Evolutionary conservation across 2,888 invertebrate species (phyloP).

Genomic region (Erynnis tages): DNA sequence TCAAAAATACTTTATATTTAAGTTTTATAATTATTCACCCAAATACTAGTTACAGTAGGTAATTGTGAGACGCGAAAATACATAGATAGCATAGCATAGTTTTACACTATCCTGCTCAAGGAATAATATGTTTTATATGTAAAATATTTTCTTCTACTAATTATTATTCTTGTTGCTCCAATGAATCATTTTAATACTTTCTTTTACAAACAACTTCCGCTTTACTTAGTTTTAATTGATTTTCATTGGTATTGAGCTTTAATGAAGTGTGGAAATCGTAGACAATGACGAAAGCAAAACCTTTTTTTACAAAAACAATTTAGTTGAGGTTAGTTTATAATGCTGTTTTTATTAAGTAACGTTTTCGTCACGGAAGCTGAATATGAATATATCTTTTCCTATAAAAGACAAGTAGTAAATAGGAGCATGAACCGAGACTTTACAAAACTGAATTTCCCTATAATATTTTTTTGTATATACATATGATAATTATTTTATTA

Average conservation of each 20-base stretch:
- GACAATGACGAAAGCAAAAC: constrained; percentile 31
- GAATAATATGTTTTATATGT: no score
- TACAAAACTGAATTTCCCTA: constrained; percentile 21
- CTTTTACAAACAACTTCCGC: constrained; percentile 14
- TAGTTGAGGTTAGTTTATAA: constrained; percentile 34
- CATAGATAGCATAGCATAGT: no score
- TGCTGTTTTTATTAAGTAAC: constrained; percentile 35
- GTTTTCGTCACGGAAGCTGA: constrained; percentile 37
- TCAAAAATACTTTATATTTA: no score
- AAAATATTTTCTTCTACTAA: no score
- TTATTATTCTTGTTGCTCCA: no score
- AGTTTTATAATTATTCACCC: no score
- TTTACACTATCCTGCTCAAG: no score
- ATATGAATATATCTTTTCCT: constrained; percentile 34
- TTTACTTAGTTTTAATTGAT: not conserved
- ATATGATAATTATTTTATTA: no score
- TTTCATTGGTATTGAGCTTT: constrained; percentile 37
- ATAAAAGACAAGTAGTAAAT: constrained; percentile 14
- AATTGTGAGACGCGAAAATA: no score
- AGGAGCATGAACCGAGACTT: constrained; percentile 4
- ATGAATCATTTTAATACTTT: constrained; percentile 22
- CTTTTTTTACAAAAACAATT: constrained; percentile 7
- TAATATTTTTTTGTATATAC: no score
- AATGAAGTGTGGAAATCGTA: constrained; percentile 62
- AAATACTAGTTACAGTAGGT: no score